Percentiles rank a stretch among this genome's conserved stretches.
Evolutionary conservation across 2,797 vertebrate genomes (phyloP).

Genomic region (Corythornis leucogaster): DNA sequence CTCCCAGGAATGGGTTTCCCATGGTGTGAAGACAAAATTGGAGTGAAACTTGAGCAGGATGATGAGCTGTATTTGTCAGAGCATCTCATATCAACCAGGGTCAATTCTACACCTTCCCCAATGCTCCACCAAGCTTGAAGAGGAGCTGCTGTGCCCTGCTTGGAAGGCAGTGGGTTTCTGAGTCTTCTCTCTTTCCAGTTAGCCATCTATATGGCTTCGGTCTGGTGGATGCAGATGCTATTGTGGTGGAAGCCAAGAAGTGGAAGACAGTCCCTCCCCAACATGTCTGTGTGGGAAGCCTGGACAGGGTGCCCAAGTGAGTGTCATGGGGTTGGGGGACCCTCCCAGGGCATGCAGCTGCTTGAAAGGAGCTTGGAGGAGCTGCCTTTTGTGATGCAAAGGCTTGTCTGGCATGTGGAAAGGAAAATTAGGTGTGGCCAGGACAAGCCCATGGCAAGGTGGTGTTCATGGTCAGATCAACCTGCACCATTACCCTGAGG

Average conservation of each 20-base stretch:
- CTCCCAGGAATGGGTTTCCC: not conserved
- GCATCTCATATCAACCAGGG: fast-evolving
- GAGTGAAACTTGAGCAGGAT: not conserved
- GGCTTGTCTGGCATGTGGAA: not conserved
- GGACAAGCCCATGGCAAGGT: not conserved
- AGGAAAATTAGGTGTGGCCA: not conserved
- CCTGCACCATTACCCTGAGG: fast-evolving
- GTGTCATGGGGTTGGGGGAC: not conserved
- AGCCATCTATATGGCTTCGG: conserved; percentile 95
- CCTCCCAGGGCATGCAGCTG: fast-evolving
- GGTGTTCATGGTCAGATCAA: not conserved
- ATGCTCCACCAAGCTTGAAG: not conserved
- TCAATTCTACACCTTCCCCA: not conserved
- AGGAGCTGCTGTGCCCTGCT: not conserved
- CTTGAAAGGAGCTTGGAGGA: not conserved
- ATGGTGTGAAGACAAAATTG: not conserved
- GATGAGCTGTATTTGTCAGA: not conserved
- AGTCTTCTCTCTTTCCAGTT: conserved; percentile 84
- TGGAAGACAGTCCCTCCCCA: conserved; percentile 89
- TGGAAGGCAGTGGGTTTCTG: conserved; percentile 42
- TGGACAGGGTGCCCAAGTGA: conserved; percentile 86
- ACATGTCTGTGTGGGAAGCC: conserved; percentile 81
- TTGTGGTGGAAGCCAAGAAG: conserved; percentile 88
- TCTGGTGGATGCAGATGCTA: conserved; percentile 91
- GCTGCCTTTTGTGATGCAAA: not conserved